Base-by-base conservation (phyloP, 2,113 vertebrate genomes). In the Heterochromis multidens region DNA sequence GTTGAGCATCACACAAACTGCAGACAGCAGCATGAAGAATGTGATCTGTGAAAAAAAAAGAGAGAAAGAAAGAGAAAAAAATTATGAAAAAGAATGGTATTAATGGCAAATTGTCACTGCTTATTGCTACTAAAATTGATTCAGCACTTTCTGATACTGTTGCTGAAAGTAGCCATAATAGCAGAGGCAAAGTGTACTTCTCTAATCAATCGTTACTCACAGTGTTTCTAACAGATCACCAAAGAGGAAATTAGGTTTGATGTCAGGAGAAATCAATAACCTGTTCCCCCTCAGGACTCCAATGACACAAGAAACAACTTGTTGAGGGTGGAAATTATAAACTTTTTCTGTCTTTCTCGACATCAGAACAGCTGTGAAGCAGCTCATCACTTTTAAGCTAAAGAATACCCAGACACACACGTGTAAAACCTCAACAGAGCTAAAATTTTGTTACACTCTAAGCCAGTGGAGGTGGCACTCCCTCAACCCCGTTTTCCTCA, bases 1-100 rank as follows among this genome's bases (percentile, higher is more conserved):
- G 94, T 99, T 99, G 91, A 99, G 96, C 98, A 99, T 99, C 86
- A 99, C 98, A 4, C 99, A 99, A 92, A 99, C 99, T 0, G 98
- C 98, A 4, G 98, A 99, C 80, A 99, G 96, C 93, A 99, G 95
- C 98, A 99, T 99, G 96, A 99, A 99, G 95, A 99, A 99, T 43
- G 98, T 99, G 89, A 99, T 99, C 99, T 99, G 96, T 40, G 88
- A 92, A 84, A 62, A 82, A 93, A 58, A 81, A 35, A 80, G 63
- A 92, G 84, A 74, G 82, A 65, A 27, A 86, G 43, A 85, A 43
- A 80, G 35, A 46, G 33, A 65, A 33, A 46, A 77, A 88, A 49
- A 81, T 2, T 10, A 77, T 62, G 35, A 80, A 17, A 84, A 40
- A 72, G 21, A 79, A 43, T 10, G 82, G 35, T 40, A 33, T n/a